phyloP scores from a whole-genome alignment of 2,113 vertebrate genomes.

The Peromyscus californicus region DNA sequence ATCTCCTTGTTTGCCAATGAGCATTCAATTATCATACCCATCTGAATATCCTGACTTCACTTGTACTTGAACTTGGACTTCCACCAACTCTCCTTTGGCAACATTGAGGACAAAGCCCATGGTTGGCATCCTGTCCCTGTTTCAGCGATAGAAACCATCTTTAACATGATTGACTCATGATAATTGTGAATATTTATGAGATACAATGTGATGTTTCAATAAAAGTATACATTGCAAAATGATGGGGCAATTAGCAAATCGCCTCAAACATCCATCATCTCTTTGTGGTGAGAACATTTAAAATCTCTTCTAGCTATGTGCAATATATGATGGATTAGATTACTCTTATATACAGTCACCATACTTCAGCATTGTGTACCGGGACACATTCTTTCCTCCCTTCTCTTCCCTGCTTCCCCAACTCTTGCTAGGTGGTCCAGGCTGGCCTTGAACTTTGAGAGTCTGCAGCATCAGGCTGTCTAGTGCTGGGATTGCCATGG shows the following conservation, averaged over 20 bases:
- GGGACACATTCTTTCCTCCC: not conserved
- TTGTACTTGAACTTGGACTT: not conserved
- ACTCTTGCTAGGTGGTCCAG: too few species aligned
- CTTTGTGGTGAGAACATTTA: not conserved
- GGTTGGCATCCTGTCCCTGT: not conserved
- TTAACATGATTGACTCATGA: not conserved
- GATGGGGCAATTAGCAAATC: not conserved
- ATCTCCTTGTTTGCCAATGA: not conserved
- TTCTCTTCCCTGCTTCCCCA: not conserved
- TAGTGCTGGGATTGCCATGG: not conserved
- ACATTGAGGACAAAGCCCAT: not conserved
- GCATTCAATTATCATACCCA: not conserved
- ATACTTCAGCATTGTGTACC: not conserved
- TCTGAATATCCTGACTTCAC: not conserved
- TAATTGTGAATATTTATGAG: not conserved
- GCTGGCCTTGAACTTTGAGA: not conserved
- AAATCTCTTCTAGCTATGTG: not conserved
- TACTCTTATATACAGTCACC: not conserved
- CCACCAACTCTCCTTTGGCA: not conserved
- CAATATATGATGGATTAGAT: too few species aligned
- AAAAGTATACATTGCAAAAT: not conserved
- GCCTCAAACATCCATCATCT: not conserved
- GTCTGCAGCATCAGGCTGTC: not conserved
- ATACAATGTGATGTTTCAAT: not conserved
- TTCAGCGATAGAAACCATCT: not conserved